Percentiles rank a stretch among this genome's conserved stretches.
phyloP scores from a whole-genome alignment of 2,888 invertebrate genomes.

The Ormyrus nitidulus region DNA sequence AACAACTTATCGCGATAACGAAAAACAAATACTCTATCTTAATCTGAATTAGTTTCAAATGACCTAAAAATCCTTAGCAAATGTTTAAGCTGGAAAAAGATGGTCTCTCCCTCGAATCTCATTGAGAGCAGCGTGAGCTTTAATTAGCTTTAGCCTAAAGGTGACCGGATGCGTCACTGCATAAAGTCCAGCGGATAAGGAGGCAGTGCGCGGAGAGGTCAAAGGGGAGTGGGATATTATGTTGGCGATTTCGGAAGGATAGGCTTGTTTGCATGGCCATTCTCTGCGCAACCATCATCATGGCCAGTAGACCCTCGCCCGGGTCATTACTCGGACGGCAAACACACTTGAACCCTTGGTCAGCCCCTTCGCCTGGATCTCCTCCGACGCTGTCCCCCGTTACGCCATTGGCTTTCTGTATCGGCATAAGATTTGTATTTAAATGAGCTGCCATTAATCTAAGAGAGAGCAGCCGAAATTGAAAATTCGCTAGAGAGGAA shows the following conservation, averaged over 20 bases:
- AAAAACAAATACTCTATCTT: neutral
- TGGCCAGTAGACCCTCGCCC: slow-evolving; percentile 65
- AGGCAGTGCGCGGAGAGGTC: slow-evolving; percentile 7
- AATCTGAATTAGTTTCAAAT: slow-evolving; percentile 20
- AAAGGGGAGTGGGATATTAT: slow-evolving; percentile 42
- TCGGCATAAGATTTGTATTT: slow-evolving; percentile 75
- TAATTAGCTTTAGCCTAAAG: slow-evolving; percentile 38
- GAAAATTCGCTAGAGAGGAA: slow-evolving; percentile 57
- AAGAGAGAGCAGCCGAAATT: slow-evolving; percentile 67
- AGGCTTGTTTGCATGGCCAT: slow-evolving; percentile 74
- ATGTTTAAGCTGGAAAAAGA: slow-evolving; percentile 20
- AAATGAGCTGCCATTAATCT: slow-evolving; percentile 75
- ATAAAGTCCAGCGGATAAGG: slow-evolving; percentile 48
- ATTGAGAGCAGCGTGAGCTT: slow-evolving; percentile 13
- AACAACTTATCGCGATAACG: neutral
- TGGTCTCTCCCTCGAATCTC: neutral
- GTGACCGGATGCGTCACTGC: slow-evolving; percentile 48
- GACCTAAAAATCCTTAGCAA: slow-evolving; percentile 3
- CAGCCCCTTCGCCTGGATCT: slow-evolving; percentile 64
- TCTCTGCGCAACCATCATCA: slow-evolving; percentile 70
- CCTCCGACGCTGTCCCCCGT: slow-evolving; percentile 4
- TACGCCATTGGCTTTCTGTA: slow-evolving; percentile 65
- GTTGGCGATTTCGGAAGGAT: slow-evolving; percentile 58
- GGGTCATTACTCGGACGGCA: slow-evolving; percentile 75
- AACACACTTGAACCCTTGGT: slow-evolving; percentile 74